These are phyloP conservation scores for Dysmachus trigonus DNA, from an alignment of 2,888 invertebrate genomes.

Conservation along the genomic window DNA sequence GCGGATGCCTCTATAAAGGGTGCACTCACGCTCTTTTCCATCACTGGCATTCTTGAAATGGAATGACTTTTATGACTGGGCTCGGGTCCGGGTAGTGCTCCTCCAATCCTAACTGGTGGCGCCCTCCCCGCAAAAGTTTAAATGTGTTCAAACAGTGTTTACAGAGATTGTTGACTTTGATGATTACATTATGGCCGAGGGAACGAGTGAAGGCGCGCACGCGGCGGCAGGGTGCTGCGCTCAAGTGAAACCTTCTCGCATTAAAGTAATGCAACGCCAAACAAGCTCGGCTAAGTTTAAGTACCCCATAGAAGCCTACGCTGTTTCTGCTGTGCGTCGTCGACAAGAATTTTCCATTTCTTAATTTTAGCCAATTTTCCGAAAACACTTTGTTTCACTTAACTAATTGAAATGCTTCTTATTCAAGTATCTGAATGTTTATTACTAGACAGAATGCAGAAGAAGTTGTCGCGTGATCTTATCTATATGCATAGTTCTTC, in stretches of 20 bases:
- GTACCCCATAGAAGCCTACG: neutral
- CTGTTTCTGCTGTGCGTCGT: neutral
- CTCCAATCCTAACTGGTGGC: neutral
- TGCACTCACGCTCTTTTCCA: slow-evolving; percentile 25
- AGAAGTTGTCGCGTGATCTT: neutral
- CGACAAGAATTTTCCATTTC: neutral
- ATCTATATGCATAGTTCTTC: neutral
- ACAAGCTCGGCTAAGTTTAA: neutral
- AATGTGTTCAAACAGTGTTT: slow-evolving; percentile 36
- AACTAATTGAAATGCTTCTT: neutral
- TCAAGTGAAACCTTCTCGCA: neutral
- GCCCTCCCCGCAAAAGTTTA: slow-evolving; percentile 9
- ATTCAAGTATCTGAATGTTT: neutral
- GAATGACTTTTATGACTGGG: slow-evolving; percentile 3
- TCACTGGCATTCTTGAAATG: slow-evolving; percentile 6
- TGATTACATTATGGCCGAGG: slow-evolving; percentile 32
- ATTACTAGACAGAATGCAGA: neutral
- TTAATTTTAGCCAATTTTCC: neutral
- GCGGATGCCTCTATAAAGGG: neutral
- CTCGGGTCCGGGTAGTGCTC: neutral
- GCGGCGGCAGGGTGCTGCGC: neutral
- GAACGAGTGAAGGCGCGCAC: too few relatives aligned
- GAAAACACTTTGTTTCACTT: neutral
- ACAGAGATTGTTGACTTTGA: slow-evolving; percentile 43
- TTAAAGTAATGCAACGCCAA: slow-evolving; percentile 10